Percentiles rank a stretch among this genome's conserved stretches.
Conservation (phyloP, 2,113 vertebrate species). For the Holacanthus passer region DNA sequence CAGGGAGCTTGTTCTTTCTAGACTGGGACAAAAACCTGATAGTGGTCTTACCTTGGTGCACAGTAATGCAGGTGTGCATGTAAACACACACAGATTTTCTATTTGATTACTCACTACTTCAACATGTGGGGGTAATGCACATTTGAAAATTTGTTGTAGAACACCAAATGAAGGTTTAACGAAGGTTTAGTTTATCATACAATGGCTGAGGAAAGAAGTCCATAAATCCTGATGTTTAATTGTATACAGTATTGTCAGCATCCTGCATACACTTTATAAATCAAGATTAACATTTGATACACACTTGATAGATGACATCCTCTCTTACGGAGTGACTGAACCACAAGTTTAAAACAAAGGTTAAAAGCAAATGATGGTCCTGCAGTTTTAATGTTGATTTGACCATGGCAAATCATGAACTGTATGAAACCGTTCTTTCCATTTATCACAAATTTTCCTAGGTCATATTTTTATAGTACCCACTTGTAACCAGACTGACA, state of each 20-base stretch:
- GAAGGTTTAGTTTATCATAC: constrained; percentile 9
- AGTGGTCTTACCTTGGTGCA: neutral
- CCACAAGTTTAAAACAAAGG: neutral
- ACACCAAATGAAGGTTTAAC: constrained; percentile 5
- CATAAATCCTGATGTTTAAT: constrained; percentile 8
- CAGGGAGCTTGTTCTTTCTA: neutral
- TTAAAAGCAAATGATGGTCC: neutral
- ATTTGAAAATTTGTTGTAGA: neutral
- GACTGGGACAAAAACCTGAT: neutral
- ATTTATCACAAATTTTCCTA: neutral
- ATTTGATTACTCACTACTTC: neutral
- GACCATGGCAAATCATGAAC: neutral
- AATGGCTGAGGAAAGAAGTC: neutral
- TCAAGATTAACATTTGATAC: neutral
- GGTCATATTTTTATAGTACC: neutral
- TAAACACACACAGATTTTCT: constrained; percentile 32
- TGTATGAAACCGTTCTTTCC: neutral
- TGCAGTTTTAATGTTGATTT: constrained; percentile 13
- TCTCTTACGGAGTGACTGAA: neutral
- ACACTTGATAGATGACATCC: neutral
- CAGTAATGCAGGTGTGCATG: constrained; percentile 18
- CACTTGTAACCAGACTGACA: constrained; percentile 41
- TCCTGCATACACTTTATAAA: constrained; percentile 11
- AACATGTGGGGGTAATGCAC: neutral
- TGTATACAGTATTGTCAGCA: neutral